phyloP scores from a whole-genome alignment of 2,797 vertebrate genomes.

The Hozukius guyotensis region DNA sequence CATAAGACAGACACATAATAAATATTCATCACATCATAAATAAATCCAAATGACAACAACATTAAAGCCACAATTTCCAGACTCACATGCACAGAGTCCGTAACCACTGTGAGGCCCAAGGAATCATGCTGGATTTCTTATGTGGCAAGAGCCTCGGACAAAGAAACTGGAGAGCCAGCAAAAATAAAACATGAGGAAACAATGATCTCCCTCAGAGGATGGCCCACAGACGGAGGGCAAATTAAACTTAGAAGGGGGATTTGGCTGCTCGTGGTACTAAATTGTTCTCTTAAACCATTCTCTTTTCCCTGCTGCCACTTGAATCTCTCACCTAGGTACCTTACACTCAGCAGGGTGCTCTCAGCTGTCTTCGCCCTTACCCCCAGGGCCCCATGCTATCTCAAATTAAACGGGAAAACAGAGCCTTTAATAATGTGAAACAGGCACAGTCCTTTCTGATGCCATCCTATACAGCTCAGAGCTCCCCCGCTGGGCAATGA shows the following conservation, averaged over 20 bases:
- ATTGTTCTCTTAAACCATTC: slow-evolving; percentile 53
- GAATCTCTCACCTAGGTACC: slow-evolving; percentile 64
- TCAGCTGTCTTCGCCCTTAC: slow-evolving; percentile 45
- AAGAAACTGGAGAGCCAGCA: slow-evolving; percentile 50
- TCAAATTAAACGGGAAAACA: slow-evolving; percentile 71
- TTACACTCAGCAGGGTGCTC: slow-evolving; percentile 63
- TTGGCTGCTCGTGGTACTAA: slow-evolving; percentile 39
- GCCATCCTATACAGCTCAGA: slow-evolving; percentile 33
- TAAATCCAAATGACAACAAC: slow-evolving; percentile 37
- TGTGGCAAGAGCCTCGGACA: slow-evolving; percentile 29
- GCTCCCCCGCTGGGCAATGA: slow-evolving; percentile 49
- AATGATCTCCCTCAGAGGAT: slow-evolving; percentile 45
- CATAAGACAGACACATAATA: background rate
- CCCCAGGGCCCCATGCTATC: slow-evolving; percentile 42
- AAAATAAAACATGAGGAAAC: slow-evolving; percentile 66
- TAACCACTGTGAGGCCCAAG: slow-evolving; percentile 1
- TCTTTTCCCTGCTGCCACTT: slow-evolving; percentile 47
- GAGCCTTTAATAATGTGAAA: slow-evolving; percentile 64
- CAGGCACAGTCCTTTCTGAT: slow-evolving; percentile 49
- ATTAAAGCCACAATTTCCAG: slow-evolving; percentile 21
- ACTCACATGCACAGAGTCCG: slow-evolving; percentile 13
- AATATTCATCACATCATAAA: slow-evolving; percentile 15
- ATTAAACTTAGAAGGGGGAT: slow-evolving; percentile 45
- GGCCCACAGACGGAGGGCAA: slow-evolving; percentile 45
- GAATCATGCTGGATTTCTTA: slow-evolving; percentile 33